Evolutionary conservation across 2,888 invertebrate genomes (phyloP).

Genomic region (Lasioglossum villosulum): DNA sequence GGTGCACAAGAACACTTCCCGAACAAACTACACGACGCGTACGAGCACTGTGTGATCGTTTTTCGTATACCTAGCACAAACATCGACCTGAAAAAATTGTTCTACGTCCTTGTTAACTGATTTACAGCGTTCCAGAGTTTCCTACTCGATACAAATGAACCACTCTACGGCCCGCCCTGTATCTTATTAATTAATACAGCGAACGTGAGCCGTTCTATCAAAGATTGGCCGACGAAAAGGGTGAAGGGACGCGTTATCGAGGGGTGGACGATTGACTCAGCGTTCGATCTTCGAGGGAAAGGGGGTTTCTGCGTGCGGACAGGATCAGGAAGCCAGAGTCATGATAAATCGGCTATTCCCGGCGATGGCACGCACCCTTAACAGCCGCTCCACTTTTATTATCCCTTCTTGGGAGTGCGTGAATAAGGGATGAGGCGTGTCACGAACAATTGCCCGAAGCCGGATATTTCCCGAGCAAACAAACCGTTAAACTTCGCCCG

Average conservation of each 20-base stretch:
- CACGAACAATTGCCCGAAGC: constrained; percentile 16
- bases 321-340: not conserved
- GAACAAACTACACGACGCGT: too few species aligned
- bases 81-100: too few species aligned
- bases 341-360: constrained; percentile 10
- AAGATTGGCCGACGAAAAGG: not conserved
- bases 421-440: constrained; percentile 22
- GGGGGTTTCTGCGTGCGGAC: not conserved
- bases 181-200: not conserved
- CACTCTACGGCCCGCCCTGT: not conserved
- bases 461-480: constrained; percentile 16
- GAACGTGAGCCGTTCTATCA: not conserved
- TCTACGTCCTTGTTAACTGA: too few species aligned
- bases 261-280: not conserved
- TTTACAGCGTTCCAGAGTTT: too few species aligned
- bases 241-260: not conserved
- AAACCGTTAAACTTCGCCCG: constrained; percentile 9
- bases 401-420: constrained; percentile 13
- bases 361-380: constrained; percentile 9
- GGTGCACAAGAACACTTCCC: not conserved
- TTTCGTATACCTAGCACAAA: too few species aligned
- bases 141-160: not conserved
- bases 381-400: constrained; percentile 12
- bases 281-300: not conserved
- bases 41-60: too few species aligned